phyloP scores from a whole-genome alignment of 1,140 invertebrate genomes.

The Meloidogyne floridensis region DNA sequence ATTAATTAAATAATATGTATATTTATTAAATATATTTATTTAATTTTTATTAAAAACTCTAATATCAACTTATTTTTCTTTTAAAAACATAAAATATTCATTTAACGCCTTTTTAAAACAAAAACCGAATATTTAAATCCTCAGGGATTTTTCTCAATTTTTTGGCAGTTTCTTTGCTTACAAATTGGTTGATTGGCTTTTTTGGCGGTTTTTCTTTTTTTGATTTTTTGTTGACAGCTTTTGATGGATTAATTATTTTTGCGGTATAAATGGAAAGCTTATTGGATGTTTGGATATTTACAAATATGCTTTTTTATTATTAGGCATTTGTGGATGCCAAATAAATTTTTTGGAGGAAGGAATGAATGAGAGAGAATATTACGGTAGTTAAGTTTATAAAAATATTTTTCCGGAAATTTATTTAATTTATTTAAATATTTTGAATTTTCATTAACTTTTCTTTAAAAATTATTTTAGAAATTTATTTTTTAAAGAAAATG shows the following conservation, averaged over 20 bases:
- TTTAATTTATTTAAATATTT: neutral
- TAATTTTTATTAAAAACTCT: too few species aligned
- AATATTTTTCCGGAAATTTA: neutral
- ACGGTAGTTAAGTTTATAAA: neutral
- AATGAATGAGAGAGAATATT: neutral
- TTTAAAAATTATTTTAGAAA: too few species aligned
- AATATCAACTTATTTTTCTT: neutral
- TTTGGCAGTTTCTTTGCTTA: neutral
- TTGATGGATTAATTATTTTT: conserved; percentile 9
- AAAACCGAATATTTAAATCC: neutral
- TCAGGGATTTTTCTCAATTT: neutral
- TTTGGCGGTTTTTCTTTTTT: neutral
- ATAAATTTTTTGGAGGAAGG: neutral
- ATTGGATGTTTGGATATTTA: neutral
- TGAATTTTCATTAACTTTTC: too few species aligned
- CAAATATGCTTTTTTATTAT: neutral
- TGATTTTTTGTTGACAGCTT: neutral
- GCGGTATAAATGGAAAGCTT: neutral
- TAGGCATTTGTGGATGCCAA: neutral
- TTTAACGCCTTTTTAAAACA: neutral
- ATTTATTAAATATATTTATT: too few species aligned
- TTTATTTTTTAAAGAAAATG: neutral
- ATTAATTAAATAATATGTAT: too few species aligned
- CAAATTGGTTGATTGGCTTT: neutral
- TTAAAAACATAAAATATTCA: neutral